Evolutionary conservation across 2,888 invertebrate genomes (phyloP).

Genomic region (Mactromeris polynyma): DNA sequence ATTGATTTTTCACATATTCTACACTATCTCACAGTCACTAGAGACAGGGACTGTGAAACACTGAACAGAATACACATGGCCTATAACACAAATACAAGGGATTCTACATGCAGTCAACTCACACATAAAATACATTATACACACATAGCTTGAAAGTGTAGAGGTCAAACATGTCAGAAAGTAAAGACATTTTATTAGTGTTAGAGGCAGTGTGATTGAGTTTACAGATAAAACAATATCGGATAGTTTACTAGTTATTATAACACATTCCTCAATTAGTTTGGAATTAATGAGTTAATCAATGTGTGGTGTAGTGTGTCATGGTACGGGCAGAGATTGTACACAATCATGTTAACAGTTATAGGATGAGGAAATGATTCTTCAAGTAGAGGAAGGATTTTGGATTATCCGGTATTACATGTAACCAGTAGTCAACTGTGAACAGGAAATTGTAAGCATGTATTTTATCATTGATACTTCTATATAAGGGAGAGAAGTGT

Average conservation of each 20-base stretch:
- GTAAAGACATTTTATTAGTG: not conserved
- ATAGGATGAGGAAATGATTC: not conserved
- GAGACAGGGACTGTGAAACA: too few relatives aligned
- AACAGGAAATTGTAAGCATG: not conserved
- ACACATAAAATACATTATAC: not conserved
- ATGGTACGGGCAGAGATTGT: not conserved
- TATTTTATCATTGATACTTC: not conserved
- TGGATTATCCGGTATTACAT: not conserved
- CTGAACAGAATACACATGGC: not conserved
- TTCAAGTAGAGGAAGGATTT: not conserved
- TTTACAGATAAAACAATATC: not conserved
- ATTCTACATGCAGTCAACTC: constrained; percentile 14
- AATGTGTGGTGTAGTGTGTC: not conserved
- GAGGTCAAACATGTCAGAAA: constrained; percentile 2
- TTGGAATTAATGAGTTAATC: constrained; percentile 7
- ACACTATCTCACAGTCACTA: too few relatives aligned
- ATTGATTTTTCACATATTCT: too few relatives aligned
- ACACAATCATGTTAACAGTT: not conserved
- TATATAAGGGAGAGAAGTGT: not conserved
- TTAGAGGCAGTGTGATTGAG: not conserved
- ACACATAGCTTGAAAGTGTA: not conserved
- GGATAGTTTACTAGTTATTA: not conserved
- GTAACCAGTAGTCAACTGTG: not conserved
- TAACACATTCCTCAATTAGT: not conserved
- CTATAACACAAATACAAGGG: not conserved